Evolutionary conservation across 2,797 vertebrate genomes (phyloP), one percentile per base, ranked within the genome.

Genomic region (Amblyraja radiata): DNA sequence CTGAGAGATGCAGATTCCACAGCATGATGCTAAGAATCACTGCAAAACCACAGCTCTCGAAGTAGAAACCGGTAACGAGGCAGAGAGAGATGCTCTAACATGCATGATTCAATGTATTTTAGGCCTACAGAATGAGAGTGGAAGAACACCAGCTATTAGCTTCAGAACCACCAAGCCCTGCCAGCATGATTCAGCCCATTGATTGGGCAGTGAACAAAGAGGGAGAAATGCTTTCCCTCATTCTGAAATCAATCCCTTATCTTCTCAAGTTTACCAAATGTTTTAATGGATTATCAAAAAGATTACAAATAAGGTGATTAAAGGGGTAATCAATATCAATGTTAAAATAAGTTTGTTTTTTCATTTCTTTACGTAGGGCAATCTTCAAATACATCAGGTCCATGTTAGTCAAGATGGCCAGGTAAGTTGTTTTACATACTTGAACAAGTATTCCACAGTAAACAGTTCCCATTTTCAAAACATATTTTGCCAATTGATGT

Each of bases 401-500:
- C 98, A 99, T 0, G 98, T 99, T 93, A 98, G 99, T n/a, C 99
- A 99, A 94, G 99, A 99, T 0, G 99, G 99, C 84, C 99, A 99
- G 98, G 99, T 99, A 97, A 97, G 97, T 94, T 71, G 68, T 73
- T 92, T 92, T 74, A 1, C 25, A 25, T 74, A 54, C 13, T n/a
- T 92, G 36, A 36, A 92, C 18, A 54, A n/a, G 14, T 92, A 74
- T 28, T 76, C 25, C 25, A 6, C 2, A 36, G 28, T 32, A 68
- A 9, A 32, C 68, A 21, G 63, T 88, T 88, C 16, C 61, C 32
- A 68, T 16, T 88, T 83, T 21, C 18, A 32, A 14, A 32, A 28
- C 58, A 63, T 61, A n/a, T 63, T 61, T 86, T 63, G 83, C 61
- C 63, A 88, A 36, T 21, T 88, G n/a, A n/a, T 68, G 7, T 68